phyloP scores from a whole-genome alignment of 2,113 vertebrate species.

The Thymallus thymallus region DNA sequence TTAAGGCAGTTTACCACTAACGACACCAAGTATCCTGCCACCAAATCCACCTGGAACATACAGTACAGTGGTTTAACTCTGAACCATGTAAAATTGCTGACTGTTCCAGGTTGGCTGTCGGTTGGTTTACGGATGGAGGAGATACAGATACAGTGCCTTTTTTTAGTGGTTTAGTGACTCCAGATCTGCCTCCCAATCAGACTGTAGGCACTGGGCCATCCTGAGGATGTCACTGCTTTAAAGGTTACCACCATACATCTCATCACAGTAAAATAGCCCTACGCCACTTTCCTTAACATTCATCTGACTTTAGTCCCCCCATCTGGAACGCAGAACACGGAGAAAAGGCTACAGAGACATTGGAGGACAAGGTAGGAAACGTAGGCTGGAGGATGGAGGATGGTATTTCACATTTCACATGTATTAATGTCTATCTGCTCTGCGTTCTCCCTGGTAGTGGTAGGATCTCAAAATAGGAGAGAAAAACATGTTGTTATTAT shows the following conservation, averaged over 20 bases:
- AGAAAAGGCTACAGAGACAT: conserved; percentile 55
- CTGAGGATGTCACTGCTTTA: conserved; percentile 61
- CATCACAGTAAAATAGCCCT: conserved; percentile 43
- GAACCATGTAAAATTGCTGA: too few relatives aligned
- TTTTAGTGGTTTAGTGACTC: conserved; percentile 40
- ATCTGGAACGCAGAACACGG: conserved; percentile 51
- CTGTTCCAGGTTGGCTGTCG: neutral
- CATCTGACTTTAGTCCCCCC: conserved; percentile 58
- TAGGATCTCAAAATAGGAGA: conserved; percentile 61
- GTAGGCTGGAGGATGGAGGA: conserved; percentile 50
- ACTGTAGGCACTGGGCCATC: conserved; percentile 64
- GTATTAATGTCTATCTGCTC: conserved; percentile 66
- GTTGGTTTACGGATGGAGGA: conserved; percentile 41
- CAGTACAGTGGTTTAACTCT: too few relatives aligned
- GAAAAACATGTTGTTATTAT: conserved; percentile 58
- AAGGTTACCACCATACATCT: conserved; percentile 68
- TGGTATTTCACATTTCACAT: conserved; percentile 71
- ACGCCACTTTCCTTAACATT: conserved; percentile 52
- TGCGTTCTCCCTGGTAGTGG: conserved; percentile 62
- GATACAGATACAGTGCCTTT: conserved; percentile 12
- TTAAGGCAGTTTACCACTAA: too few relatives aligned
- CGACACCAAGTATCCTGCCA: too few relatives aligned
- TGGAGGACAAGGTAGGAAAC: conserved; percentile 47
- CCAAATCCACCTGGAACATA: neutral
- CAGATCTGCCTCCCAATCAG: conserved; percentile 44